A percentile compares a stretch with the other conserved stretches of the same genome.
phyloP scores from a whole-genome alignment of 2,113 vertebrate species.

The Cynopterus brachyotis region DNA sequence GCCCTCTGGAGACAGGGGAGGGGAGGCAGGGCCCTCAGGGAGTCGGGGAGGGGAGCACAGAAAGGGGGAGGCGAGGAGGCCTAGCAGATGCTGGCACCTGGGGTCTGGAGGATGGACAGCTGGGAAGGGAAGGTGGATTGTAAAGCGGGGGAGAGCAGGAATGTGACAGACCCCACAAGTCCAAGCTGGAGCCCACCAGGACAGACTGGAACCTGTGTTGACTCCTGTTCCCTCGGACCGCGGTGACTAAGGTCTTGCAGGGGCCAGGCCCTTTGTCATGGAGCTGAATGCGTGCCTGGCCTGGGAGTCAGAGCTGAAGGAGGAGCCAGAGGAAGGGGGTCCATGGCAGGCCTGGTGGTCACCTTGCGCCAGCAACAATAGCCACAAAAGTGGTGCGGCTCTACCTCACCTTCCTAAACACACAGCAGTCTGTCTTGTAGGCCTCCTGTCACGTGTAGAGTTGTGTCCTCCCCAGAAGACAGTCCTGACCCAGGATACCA shows the following conservation, averaged over 20 bases:
- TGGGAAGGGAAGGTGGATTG: not conserved
- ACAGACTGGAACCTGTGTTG: fast-evolving
- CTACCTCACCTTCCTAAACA: fast-evolving
- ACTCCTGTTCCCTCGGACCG: not conserved
- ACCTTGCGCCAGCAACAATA: fast-evolving
- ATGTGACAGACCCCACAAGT: not conserved
- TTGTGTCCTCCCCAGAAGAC: not conserved
- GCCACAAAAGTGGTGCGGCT: fast-evolving
- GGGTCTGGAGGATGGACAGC: not conserved
- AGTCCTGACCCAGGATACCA: not conserved
- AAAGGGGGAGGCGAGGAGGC: not conserved
- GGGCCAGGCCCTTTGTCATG: fast-evolving
- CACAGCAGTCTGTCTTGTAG: not conserved
- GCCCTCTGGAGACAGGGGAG: not conserved
- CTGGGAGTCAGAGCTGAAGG: not conserved
- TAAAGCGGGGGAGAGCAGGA: not conserved
- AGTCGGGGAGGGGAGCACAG: too few species aligned
- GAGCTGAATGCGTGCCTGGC: not conserved
- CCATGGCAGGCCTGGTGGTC: fast-evolving
- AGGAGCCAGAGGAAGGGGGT: not conserved
- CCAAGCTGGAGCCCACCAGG: fast-evolving
- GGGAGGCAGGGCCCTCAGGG: fast-evolving
- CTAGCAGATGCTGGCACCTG: not conserved
- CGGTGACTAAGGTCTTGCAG: not conserved
- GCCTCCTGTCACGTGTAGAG: too few species aligned